Conservation (phyloP, 2,888 invertebrate genomes). For the Caenorhabditis afra region DNA sequence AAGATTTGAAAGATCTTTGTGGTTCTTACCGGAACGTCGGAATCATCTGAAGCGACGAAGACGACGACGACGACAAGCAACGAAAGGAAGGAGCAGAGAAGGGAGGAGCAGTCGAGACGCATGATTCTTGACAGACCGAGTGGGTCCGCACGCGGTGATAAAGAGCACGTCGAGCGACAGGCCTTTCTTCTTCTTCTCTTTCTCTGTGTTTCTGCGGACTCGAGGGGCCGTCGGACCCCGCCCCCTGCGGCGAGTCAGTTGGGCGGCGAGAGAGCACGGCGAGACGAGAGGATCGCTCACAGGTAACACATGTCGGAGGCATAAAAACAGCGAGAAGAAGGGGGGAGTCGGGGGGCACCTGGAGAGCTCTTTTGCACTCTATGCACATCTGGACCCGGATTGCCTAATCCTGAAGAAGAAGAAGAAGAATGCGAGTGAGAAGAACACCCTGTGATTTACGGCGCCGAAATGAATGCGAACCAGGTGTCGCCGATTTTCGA, state of each 20-base stretch:
- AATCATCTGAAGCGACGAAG: constrained; percentile 28
- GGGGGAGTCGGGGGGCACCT: neutral
- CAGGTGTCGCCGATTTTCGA: constrained; percentile 14
- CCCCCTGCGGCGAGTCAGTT: constrained; percentile 31
- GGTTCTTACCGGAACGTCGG: constrained; percentile 30
- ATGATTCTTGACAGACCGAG: constrained; percentile 37
- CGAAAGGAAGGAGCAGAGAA: constrained; percentile 34
- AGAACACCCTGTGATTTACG: constrained; percentile 7
- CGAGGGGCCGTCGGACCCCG: constrained; percentile 22
- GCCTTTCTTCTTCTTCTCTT: too few species aligned
- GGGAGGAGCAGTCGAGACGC: constrained; percentile 51
- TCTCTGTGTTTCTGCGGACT: neutral
- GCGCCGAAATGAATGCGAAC: constrained; percentile 2
- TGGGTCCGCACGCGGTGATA: constrained; percentile 46
- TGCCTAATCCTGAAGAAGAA: constrained; percentile 25
- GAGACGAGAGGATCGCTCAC: constrained; percentile 17
- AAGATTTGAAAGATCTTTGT: too few species aligned
- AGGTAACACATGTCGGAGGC: constrained; percentile 49
- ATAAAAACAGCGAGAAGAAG: constrained; percentile 44
- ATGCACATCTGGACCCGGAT: constrained; percentile 33
- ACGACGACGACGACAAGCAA: constrained; percentile 21
- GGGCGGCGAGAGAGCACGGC: constrained; percentile 22
- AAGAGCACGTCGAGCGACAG: constrained; percentile 23
- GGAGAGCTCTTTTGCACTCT: constrained; percentile 5
- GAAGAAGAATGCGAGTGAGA: too few species aligned